Evolutionary conservation across 2,888 invertebrate genomes (phyloP).

Genomic region (Pachymerium ferrugineum): DNA sequence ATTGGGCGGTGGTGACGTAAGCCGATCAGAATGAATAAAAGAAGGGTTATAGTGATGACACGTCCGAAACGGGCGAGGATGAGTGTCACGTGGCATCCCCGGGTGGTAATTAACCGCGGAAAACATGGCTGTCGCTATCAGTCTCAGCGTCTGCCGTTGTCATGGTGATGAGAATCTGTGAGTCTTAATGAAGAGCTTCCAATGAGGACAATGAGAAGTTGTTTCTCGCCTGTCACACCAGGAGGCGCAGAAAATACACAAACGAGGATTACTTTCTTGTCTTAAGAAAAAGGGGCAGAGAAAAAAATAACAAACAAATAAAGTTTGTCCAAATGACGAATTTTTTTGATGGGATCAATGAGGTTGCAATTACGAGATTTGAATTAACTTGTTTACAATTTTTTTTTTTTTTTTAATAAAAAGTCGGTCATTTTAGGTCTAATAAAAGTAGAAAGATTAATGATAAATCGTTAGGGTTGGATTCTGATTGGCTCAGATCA

Average conservation of each 20-base stretch:
- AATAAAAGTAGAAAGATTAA: neutral
- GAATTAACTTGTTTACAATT: too few relatives aligned
- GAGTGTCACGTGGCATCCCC: conserved; percentile 12
- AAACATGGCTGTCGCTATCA: conserved; percentile 3
- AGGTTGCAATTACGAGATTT: too few relatives aligned
- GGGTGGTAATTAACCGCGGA: conserved; percentile 11
- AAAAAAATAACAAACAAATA: neutral
- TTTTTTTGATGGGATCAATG: too few relatives aligned
- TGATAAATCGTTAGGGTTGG: neutral
- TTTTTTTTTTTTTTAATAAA: too few relatives aligned
- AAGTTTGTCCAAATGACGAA: neutral
- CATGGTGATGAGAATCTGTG: conserved; percentile 23
- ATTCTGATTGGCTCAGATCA: conserved; percentile 10
- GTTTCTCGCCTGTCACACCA: conserved; percentile 12
- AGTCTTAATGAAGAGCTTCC: conserved; percentile 24
- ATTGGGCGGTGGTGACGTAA: neutral
- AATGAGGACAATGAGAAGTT: conserved; percentile 20
- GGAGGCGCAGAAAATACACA: conserved; percentile 21
- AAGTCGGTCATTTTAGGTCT: too few relatives aligned
- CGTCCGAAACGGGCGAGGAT: neutral
- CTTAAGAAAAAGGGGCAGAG: neutral
- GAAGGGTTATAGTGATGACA: neutral
- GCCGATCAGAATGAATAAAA: neutral
- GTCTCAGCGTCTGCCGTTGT: neutral
- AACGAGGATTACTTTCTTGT: conserved; percentile 17